Base-by-base conservation (phyloP, 2,888 invertebrate species). In the Fissipunctia ypsillon region DNA sequence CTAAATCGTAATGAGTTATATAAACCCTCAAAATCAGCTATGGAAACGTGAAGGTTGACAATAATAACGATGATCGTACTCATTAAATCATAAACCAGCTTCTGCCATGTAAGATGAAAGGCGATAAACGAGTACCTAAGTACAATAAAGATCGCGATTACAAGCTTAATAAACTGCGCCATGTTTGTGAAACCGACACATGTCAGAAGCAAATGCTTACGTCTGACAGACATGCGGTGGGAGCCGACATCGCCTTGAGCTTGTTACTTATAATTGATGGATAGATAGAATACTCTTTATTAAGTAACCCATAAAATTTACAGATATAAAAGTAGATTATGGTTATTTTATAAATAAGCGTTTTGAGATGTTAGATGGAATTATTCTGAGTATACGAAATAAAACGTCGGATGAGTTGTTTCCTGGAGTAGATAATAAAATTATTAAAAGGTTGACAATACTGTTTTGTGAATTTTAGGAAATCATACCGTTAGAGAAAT, bases 211-310 rank as follows among this genome's bases (percentile, higher is more conserved):
- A 45, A 43, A 69, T 14, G 52, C 52, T 54, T 41, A 59, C 54
- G 63, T 66, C 71, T 79, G 85, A 81, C 79, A 76, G 73, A 59
- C 43, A 48, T 22, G 85, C 61, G 83, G 80, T 71, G 25, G 56
- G 48, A 38, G 12, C 52, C 38, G 35, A 69, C 63, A 61, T 66
- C 64, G 70, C 43, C 31, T 48, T 43, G 12, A n/a, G 48, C 61
- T 61, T 70, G 43, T 74, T 67, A 70, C 35, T 56, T 64, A 57
- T 3, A 45, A 50, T 50, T 14, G 63, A n/a, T n/a, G n/a, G n/a
- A n/a, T n/a, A n/a, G n/a, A n/a, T n/a, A n/a, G n/a, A n/a, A n/a
- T n/a, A n/a, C n/a, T n/a, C n/a, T n/a, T n/a, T n/a, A n/a, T n/a
- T n/a, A n/a, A n/a, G n/a, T n/a, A n/a, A n/a, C n/a, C n/a, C n/a